Base-by-base conservation (phyloP, 2,797 vertebrate genomes). In the Cyclura pinguis region DNA sequence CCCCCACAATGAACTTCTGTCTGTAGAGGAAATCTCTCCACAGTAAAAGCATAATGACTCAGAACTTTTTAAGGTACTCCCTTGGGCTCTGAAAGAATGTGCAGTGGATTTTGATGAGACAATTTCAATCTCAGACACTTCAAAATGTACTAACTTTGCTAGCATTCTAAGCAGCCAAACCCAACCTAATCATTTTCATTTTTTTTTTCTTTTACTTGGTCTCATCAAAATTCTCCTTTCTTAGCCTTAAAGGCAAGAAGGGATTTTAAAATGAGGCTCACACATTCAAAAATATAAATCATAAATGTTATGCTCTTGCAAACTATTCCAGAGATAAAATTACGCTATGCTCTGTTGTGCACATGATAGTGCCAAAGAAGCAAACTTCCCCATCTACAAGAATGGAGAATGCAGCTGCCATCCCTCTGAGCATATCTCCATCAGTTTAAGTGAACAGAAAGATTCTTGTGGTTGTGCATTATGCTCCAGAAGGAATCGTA, bases 151-250 rank as follows among this genome's bases (percentile, higher is more conserved):
- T 88, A 55, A 89, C 80, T 90, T 89, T 12, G 32, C 29, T 29
- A 89, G 62, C 38, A 85, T 93, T 92, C 94, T 91, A 91, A 93
- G 86, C 29, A 91, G 80, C 76, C 27, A 78, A 89, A 93, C 88
- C 5, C 76, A 93, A 29, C 55, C 89, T 84, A 88, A 91, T 50
- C 35, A 80, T 80, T 90, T 91, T 88, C 55, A 81, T 57, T 27
- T 35, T 62, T 87, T 80, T 84, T 84, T 85, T 62, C 6, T 74
- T 78, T 88, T 50, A 85, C 38, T 88, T 81, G 52, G 84, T 85
- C 64, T 74, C 67, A 85, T 85, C 76, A 74, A 64, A 85, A 85
- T 91, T 85, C 87, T 52, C 24, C 16, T 74, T 64, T 64, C 67
- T 47, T 50, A 52, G 64, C 82, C 83, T 73, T 88, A 62, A 91